Base-by-base conservation (phyloP, 2,113 vertebrate genomes). In the Seriola quinqueradiata region DNA sequence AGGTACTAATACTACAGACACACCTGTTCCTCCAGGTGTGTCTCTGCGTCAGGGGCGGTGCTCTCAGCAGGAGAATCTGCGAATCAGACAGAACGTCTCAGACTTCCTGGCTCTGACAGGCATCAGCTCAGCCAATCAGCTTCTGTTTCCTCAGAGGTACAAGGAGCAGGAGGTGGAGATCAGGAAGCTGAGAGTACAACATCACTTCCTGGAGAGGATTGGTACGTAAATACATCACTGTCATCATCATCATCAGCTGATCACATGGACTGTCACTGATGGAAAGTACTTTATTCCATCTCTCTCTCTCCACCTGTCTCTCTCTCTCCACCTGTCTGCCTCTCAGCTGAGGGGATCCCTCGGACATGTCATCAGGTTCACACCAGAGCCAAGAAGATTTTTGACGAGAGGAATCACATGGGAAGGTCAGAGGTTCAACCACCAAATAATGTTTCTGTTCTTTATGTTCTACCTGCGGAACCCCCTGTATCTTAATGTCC, bases 31-130 rank as follows among this genome's bases (percentile, higher is more conserved):
- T 70, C 0, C 66, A 95, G 95, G 94, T 13, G 63, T 94, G 28
- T 0, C 65, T 13, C 9, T 93, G 17, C 93, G 83, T 5, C 3
- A 0, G 2, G 95, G 95, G 6, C 85, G 89, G 8, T 95, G 57
- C 86, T 65, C 86, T 5, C 7, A 0, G 1, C 5, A 84, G 23
- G 95, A 96, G 85, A 93, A 94, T 10, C 14, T 42, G 6, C 82
- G 4, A 0, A 87, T 96, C 25, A 23, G 8, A 1, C 0, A 80
- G 16, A 96, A 96, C 2, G 48, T 96, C 0, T 8, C 44, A 0
- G 83, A 94, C 85, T 95, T 95, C 81, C 70, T 93, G 69, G 80
- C 48, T 70, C 85, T 95, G 76, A 93, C 92, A 0, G 90, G 90
- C 23, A 87, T 95, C 84, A 13, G 60, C 32, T 83, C 89, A 7